Evolutionary conservation across 2,888 invertebrate genomes (phyloP).

Genomic region (Lathronympha strigana): DNA sequence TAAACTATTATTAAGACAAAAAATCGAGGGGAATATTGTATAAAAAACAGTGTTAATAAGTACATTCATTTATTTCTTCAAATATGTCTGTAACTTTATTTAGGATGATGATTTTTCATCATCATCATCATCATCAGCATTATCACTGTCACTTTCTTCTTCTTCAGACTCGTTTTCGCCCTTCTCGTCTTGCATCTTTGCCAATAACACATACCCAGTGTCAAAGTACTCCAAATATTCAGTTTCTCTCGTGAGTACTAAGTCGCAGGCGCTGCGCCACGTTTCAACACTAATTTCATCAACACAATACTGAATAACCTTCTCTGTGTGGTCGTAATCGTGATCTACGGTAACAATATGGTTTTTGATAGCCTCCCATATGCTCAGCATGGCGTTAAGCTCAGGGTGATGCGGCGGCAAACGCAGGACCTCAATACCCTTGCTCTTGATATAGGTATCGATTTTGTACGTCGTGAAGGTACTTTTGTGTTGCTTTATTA

Average conservation of each 20-base stretch:
- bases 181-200: background rate
- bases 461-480: background rate
- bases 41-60: background rate
- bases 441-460: slow-evolving; percentile 3
- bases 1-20: no score
- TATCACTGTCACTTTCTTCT: background rate
- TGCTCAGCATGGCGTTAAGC: slow-evolving; percentile 1
- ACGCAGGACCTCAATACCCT: slow-evolving; percentile 8
- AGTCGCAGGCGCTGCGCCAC: background rate
- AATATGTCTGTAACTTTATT: background rate
- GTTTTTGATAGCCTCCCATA: slow-evolving; percentile 5
- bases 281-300: background rate
- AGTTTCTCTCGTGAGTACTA: background rate
- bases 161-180: background rate
- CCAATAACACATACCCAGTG: background rate
- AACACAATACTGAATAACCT: background rate
- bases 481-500: background rate
- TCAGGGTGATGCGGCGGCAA: slow-evolving; percentile 3
- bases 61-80: background rate
- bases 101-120: background rate
- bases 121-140: background rate
- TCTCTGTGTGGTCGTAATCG: background rate
- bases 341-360: background rate
- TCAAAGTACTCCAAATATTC: slow-evolving; percentile 17
- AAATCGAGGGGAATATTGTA: no score